These are phyloP conservation scores for Mus spicilegus DNA, from an alignment of 2,113 vertebrate genomes.

Conservation along the genomic window DNA sequence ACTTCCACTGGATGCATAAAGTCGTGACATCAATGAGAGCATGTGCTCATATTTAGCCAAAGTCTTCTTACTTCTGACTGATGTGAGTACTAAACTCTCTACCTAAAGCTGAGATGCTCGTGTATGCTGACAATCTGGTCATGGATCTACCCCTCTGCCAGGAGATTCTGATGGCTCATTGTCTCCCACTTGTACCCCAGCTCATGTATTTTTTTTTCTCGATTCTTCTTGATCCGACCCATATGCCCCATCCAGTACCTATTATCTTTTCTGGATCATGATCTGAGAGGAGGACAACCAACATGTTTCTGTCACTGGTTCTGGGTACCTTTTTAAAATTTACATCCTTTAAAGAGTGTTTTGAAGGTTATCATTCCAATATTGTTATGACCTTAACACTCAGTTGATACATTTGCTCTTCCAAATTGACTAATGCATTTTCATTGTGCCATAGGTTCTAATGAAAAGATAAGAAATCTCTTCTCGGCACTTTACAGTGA, in stretches of 20 bases:
- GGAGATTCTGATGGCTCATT: not conserved
- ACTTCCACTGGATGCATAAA: not conserved
- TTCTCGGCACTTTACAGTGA: not conserved
- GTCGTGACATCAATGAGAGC: not conserved
- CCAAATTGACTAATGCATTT: not conserved
- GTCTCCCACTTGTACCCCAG: accelerated
- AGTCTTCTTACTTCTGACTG: not conserved
- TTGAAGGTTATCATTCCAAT: not conserved
- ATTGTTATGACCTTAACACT: not conserved
- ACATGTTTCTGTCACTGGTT: not conserved
- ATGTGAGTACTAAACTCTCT: not conserved
- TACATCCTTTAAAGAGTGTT: not conserved
- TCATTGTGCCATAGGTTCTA: not conserved
- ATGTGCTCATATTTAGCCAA: not conserved
- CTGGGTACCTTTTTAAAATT: not conserved
- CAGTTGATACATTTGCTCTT: not conserved
- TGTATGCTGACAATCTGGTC: accelerated
- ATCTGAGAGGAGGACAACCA: accelerated
- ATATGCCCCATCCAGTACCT: not conserved
- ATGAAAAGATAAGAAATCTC: not conserved
- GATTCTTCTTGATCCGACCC: accelerated
- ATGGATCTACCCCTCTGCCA: not conserved
- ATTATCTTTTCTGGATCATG: not conserved
- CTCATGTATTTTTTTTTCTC: not conserved
- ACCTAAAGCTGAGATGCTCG: not conserved